These are phyloP conservation scores for Hipposideros larvatus DNA, from an alignment of 2,797 vertebrate genomes.

Conservation along the genomic window DNA sequence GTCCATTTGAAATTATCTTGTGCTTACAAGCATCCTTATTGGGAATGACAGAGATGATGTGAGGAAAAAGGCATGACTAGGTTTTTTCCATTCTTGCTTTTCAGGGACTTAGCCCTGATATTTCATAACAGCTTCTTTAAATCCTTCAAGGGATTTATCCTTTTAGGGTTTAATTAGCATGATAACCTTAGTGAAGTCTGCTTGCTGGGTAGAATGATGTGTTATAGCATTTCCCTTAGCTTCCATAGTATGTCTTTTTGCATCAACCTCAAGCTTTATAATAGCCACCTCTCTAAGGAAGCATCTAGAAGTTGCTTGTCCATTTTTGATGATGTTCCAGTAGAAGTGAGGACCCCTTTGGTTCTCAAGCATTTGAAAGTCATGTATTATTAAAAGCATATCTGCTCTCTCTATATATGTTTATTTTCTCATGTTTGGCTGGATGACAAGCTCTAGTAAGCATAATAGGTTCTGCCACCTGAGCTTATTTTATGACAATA, in stretches of 20 bases:
- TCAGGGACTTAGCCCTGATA: not conserved
- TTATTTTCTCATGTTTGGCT: not conserved
- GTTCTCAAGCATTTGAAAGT: not conserved
- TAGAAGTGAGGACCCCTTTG: not conserved
- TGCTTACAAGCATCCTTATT: not conserved
- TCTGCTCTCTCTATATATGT: not conserved
- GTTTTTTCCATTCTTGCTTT: not conserved
- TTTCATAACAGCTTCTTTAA: not conserved
- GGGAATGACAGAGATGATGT: not conserved
- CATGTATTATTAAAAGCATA: not conserved
- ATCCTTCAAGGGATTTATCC: not conserved
- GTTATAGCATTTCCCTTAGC: not conserved
- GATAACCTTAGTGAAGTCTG: not conserved
- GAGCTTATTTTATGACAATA: not conserved
- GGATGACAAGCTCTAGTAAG: not conserved
- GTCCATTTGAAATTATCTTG: not conserved
- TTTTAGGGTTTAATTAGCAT: not conserved
- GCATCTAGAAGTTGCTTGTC: conserved; percentile 19
- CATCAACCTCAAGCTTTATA: not conserved
- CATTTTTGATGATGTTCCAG: conserved; percentile 1
- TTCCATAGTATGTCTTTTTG: not conserved
- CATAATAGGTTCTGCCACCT: not conserved
- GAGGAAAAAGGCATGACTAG: not conserved
- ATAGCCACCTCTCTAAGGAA: not conserved
- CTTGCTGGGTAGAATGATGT: not conserved